A percentile compares a stretch with the other conserved stretches of the same genome.
Conservation (phyloP, 2,888 invertebrate species). For the Leucoma salicis region DNA sequence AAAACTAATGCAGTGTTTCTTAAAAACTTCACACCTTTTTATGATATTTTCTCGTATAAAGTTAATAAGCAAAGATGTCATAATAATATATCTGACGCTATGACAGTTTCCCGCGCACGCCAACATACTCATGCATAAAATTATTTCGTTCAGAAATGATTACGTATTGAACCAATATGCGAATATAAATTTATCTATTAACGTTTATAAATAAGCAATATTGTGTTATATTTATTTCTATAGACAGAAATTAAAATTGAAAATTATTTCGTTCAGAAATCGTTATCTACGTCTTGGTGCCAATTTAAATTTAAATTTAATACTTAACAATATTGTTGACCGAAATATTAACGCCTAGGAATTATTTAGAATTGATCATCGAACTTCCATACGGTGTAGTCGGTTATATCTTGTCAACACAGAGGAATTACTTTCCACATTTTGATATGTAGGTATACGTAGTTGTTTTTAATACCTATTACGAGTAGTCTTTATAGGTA, state of each 20-base stretch:
- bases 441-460: too few species aligned
- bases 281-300: too few species aligned
- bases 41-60: conserved; percentile 31
- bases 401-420: too few species aligned
- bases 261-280: too few species aligned
- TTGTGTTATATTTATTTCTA: not conserved
- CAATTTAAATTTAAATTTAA: too few species aligned
- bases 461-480: too few species aligned
- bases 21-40: conserved; percentile 40
- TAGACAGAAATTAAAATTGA: not conserved
- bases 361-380: too few species aligned
- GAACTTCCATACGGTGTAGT: too few species aligned
- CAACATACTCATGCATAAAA: conserved; percentile 52
- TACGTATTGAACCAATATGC: conserved; percentile 22
- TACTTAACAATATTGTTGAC: too few species aligned
- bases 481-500: too few species aligned
- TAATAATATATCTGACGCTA: conserved; percentile 23
- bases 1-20: conserved; percentile 22
- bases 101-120: conserved; percentile 26
- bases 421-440: too few species aligned
- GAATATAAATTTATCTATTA: not conserved
- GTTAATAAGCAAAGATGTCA: conserved; percentile 34
- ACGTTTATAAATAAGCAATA: not conserved
- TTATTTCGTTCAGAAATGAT: conserved; percentile 48
- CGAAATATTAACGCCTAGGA: too few species aligned